phyloP scores from a whole-genome alignment of 92 coral and sea anemone genomes.

The Porites cylindrica region DNA sequence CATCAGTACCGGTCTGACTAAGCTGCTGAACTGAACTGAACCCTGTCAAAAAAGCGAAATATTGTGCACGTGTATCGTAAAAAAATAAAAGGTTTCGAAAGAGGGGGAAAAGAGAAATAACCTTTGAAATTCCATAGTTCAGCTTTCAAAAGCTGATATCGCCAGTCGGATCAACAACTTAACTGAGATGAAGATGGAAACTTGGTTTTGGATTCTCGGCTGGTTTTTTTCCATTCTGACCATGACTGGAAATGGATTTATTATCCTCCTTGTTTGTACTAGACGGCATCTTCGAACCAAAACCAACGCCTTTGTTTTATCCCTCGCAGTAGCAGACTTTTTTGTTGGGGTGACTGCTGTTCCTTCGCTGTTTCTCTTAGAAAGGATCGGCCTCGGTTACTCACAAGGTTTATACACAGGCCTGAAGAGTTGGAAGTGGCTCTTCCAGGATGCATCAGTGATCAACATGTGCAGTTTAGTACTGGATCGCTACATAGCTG shows the following conservation, averaged over 20 bases:
- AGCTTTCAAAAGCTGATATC: too few relatives aligned
- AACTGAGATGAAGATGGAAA: background rate
- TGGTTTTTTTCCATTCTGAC: background rate
- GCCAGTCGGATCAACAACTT: too few relatives aligned
- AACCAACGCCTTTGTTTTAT: background rate
- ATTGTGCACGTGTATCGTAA: too few relatives aligned
- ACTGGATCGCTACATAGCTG: constrained; percentile 7
- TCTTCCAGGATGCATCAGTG: background rate
- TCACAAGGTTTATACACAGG: background rate
- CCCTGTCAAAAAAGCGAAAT: too few relatives aligned
- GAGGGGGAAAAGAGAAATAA: too few relatives aligned
- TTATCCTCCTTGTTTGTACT: background rate
- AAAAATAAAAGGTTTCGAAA: too few relatives aligned
- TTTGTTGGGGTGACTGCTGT: background rate
- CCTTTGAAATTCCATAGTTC: too few relatives aligned
- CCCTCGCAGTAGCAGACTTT: constrained; percentile 4
- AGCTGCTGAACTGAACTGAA: too few relatives aligned
- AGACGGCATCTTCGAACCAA: background rate
- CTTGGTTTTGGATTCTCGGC: constrained; percentile 18
- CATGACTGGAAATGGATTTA: constrained; percentile 2
- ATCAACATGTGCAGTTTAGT: background rate
- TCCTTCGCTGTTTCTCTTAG: background rate
- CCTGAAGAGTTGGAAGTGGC: background rate
- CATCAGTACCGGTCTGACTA: too few relatives aligned
- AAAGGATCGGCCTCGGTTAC: background rate